These are phyloP conservation scores for Myotis vivesi DNA, from an alignment of 2,797 vertebrate genomes.

Conservation along the genomic window DNA sequence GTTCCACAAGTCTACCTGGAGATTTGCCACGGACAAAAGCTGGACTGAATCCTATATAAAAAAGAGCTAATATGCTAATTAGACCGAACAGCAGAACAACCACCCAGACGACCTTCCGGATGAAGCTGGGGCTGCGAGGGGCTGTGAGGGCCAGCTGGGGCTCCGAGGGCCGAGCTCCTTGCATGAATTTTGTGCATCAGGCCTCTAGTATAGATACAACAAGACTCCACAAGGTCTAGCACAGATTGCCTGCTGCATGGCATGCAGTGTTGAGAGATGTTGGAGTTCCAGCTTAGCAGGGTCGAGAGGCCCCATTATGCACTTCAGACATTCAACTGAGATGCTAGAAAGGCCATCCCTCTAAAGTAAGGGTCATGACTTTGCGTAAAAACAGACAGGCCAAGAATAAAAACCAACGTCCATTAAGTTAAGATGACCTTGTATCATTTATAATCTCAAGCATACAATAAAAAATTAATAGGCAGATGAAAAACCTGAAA, in stretches of 20 bases:
- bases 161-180: no score
- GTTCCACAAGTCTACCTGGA: not conserved
- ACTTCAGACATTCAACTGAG: not conserved
- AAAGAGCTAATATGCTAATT: no score
- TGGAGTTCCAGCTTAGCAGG: not conserved
- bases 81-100: no score
- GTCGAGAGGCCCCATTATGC: not conserved
- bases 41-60: not conserved
- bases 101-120: no score
- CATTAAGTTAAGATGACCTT: not conserved
- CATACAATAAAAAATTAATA: not conserved
- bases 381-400: not conserved
- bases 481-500: not conserved
- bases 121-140: no score
- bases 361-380: not conserved
- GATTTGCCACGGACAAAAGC: not conserved
- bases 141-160: no score
- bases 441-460: not conserved
- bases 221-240: not conserved
- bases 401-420: not conserved
- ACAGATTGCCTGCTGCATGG: not conserved
- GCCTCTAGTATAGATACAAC: not conserved
- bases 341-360: not conserved
- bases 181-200: no score
- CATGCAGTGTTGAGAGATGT: not conserved